Evolutionary conservation across 2,797 vertebrate species (phyloP), one percentile per base, ranked within the genome.

Genomic region (Myotis findleyi): DNA sequence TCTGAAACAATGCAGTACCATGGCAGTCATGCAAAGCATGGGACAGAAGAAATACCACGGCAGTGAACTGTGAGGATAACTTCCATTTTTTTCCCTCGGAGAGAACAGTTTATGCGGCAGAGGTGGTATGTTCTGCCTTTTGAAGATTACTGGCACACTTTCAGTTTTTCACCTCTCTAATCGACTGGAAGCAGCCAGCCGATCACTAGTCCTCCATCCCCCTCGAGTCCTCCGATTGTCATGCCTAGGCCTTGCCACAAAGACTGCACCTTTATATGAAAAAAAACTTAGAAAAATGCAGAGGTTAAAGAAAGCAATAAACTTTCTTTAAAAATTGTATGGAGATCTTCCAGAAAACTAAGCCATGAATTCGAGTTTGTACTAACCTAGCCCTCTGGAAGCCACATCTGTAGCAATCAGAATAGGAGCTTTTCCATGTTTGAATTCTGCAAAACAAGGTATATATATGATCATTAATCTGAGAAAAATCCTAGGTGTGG

Each of bases 241-340:
- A 99, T 99, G 99, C 99, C 99, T 99, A 99, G 99, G 99, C 99
- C 99, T 99, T 99, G 99, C 99, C 99, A 99, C 99, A 99, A 99
- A 99, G 99, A 99, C 99, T 99, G 99, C 99, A 99, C 99, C 99
- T 99, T 99, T 99, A 99, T 99, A 99, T 99, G 99, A 99, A 99
- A 99, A 99, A 99, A 99, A 99, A 99, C 99, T 99, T 99, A 99
- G 99, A 99, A 99, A 99, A 99, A 99, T 98, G 99, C 99, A 99
- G 98, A 99, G 99, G 99, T 99, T 99, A 99, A 99, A 99, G 99
- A 99, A 99, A 99, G 99, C 99, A 99, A 99, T 99, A 98, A 98
- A 99, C 99, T 99, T 99, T 99, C 99, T 99, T 99, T 99, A 99
- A 99, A 99, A 98, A 97, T 92, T 97, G 97, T 97, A 97, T 96